These are phyloP conservation scores for Champsocephalus gunnari DNA, from an alignment of 2,797 vertebrate species.

Conservation along the genomic window DNA sequence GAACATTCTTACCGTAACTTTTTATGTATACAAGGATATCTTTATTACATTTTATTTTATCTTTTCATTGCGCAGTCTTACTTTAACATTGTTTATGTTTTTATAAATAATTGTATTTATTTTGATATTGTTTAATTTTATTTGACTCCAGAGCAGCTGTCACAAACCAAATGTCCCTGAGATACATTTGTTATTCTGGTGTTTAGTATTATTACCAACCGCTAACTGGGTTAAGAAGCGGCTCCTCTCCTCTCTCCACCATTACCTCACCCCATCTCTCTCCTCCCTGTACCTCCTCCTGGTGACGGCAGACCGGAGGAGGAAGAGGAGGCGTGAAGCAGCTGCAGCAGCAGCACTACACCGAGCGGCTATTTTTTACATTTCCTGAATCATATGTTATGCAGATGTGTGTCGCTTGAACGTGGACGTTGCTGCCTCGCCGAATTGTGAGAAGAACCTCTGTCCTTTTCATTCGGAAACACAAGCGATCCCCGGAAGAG, in stretches of 20 bases:
- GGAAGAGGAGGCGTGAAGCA: slow-evolving; percentile 49
- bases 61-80: too few species aligned
- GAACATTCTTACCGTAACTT: too few species aligned
- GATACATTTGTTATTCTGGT: too few species aligned
- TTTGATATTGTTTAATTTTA: too few species aligned
- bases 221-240: slow-evolving; percentile 4
- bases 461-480: slow-evolving; percentile 1
- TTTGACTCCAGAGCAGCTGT: too few species aligned
- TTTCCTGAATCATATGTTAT: background rate
- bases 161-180: too few species aligned
- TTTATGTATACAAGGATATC: too few species aligned
- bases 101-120: too few species aligned
- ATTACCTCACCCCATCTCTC: slow-evolving; percentile 67
- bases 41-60: too few species aligned
- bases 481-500: slow-evolving; percentile 17
- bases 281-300: slow-evolving; percentile 60
- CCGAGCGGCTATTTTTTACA: slow-evolving; percentile 15
- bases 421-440: background rate
- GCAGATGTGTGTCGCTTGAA: background rate
- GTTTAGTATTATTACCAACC: too few species aligned
- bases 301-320: slow-evolving; percentile 72
- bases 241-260: slow-evolving; percentile 23
- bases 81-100: too few species aligned
- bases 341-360: slow-evolving; percentile 23
- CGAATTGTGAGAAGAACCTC: background rate